Evolutionary conservation across 2,888 invertebrate species (phyloP).

Genomic region (Dynastes hyllus): DNA sequence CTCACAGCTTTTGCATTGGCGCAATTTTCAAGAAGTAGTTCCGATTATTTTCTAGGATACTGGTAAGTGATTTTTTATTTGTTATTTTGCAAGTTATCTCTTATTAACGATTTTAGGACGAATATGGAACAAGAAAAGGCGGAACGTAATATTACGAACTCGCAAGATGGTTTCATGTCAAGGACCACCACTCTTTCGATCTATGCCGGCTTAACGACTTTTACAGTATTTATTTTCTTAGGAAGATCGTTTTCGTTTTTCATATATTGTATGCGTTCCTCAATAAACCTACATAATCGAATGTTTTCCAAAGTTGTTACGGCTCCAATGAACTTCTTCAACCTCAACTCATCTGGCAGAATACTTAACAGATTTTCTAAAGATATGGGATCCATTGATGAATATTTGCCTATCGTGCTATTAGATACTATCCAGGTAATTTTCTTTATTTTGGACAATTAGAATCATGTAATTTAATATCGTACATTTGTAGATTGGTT

Average conservation of each 20-base stretch:
- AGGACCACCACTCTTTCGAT: conserved; percentile 38
- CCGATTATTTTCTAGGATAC: conserved; percentile 86
- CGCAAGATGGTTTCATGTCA: conserved; percentile 20
- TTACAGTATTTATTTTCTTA: conserved; percentile 66
- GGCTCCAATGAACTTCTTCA: conserved; percentile 81
- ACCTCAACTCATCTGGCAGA: conserved; percentile 78
- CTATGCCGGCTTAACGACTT: conserved; percentile 64
- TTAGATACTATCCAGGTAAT: conserved; percentile 51
- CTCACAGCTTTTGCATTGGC: conserved; percentile 78
- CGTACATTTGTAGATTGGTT: conserved; percentile 50
- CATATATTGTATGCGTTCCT: conserved; percentile 72
- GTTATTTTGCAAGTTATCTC: conserved; percentile 4
- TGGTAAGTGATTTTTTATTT: conserved; percentile 74
- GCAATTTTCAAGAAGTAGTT: conserved; percentile 81
- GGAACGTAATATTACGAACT: conserved; percentile 52
- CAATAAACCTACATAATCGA: conserved; percentile 74
- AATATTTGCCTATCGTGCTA: conserved; percentile 68
- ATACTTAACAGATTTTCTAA: conserved; percentile 84
- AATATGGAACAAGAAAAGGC: conserved; percentile 62
- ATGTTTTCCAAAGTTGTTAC: conserved; percentile 75
- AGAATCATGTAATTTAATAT: not conserved
- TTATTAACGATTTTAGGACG: conserved; percentile 62
- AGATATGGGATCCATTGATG: conserved; percentile 78
- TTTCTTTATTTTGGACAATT: not conserved
- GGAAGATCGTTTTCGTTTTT: conserved; percentile 73